phyloP scores from a whole-genome alignment of 2,888 invertebrate genomes.

The Nephrocerus scutellatus region DNA sequence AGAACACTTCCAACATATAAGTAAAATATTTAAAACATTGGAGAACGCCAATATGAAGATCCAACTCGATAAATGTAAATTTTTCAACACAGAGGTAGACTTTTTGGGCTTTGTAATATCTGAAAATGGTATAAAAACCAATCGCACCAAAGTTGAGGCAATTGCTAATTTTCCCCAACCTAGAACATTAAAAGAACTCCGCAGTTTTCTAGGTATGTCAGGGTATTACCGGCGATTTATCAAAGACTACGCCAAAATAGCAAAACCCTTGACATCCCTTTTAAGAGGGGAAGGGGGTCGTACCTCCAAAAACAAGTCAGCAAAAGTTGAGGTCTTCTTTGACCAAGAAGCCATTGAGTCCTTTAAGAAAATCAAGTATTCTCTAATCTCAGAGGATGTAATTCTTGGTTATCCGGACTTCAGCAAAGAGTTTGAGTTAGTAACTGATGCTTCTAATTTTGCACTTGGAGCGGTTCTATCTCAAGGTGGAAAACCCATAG shows the following conservation, averaged over 20 bases:
- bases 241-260: conserved; percentile 8
- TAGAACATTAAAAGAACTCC: conserved; percentile 6
- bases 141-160: conserved; percentile 11
- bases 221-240: conserved; percentile 14
- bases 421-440: conserved; percentile 15
- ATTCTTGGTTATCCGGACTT: conserved; percentile 13
- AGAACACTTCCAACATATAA: conserved; percentile 13
- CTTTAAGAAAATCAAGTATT: conserved; percentile 12
- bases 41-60: conserved; percentile 13
- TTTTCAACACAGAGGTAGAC: no score
- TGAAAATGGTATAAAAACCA: conserved; percentile 13
- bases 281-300: conserved; percentile 15
- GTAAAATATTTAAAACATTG: conserved; percentile 14
- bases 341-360: conserved; percentile 10
- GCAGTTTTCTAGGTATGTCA: conserved; percentile 10
- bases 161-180: conserved; percentile 10
- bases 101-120: no score
- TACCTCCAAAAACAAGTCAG: conserved; percentile 14
- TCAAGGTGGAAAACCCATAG: conserved; percentile 24
- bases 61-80: conserved; percentile 11
- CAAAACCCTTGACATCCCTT: conserved; percentile 6
- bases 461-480: conserved; percentile 30
- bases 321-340: not conserved
- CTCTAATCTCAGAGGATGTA: conserved; percentile 11
- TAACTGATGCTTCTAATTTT: conserved; percentile 30